These are phyloP conservation scores for Sphaeridia pumilis DNA, from an alignment of 2,888 invertebrate species.

Conservation along the genomic window DNA sequence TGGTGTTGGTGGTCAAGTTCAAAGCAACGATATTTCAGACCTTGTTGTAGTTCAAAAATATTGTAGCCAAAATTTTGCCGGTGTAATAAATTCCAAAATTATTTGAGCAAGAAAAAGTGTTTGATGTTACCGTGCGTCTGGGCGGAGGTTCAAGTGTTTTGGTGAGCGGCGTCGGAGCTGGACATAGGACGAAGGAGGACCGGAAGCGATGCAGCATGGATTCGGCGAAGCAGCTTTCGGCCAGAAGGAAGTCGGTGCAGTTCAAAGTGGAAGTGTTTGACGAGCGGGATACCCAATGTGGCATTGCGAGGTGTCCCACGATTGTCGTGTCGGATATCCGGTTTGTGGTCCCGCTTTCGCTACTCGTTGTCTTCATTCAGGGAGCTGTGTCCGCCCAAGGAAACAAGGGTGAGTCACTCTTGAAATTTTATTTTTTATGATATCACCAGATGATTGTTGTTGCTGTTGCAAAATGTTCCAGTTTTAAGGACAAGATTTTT, in stretches of 20 bases:
- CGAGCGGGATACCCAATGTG: conserved; percentile 11
- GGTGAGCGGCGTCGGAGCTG: too few relatives aligned
- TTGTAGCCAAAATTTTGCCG: background rate
- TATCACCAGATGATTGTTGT: background rate
- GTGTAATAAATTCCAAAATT: background rate
- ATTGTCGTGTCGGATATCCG: conserved; percentile 7
- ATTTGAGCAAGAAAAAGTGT: too few relatives aligned
- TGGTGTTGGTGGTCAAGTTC: too few relatives aligned
- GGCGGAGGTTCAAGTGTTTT: too few relatives aligned
- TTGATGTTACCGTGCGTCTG: too few relatives aligned
- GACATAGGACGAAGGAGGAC: too few relatives aligned
- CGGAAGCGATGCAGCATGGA: too few relatives aligned
- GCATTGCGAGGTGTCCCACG: conserved; percentile 1
- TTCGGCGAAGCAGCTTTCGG: too few relatives aligned
- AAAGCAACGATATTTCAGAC: too few relatives aligned
- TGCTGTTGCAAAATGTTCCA: too few relatives aligned
- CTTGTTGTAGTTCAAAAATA: background rate
- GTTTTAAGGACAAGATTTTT: too few relatives aligned
- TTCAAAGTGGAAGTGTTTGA: conserved; percentile 13
- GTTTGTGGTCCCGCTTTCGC: conserved; percentile 6
- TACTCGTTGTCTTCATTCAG: conserved; percentile 6
- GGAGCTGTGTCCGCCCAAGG: conserved; percentile 1
- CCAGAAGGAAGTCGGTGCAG: conserved; percentile 14
- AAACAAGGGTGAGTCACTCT: background rate
- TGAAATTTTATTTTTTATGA: background rate